A percentile compares a stretch with the other conserved stretches of the same genome.
Evolutionary conservation across 2,113 vertebrate species (phyloP).

Genomic region (Stercorarius parasiticus): DNA sequence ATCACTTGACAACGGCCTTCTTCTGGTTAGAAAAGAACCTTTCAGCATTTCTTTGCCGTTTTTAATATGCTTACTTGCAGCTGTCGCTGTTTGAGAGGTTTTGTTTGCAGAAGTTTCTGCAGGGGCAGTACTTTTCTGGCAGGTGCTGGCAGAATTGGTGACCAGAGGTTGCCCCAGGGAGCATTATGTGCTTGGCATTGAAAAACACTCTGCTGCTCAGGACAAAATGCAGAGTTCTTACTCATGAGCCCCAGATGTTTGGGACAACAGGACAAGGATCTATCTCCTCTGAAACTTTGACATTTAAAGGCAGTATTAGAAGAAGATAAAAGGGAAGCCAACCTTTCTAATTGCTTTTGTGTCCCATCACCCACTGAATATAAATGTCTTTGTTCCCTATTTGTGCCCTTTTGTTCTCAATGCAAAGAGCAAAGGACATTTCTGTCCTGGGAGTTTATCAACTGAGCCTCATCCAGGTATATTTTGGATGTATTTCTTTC

Average conservation of each 20-base stretch:
- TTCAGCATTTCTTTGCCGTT: not conserved
- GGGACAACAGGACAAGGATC: not conserved
- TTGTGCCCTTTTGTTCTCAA: not conserved
- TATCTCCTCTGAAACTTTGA: not conserved
- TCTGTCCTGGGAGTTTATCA: not conserved
- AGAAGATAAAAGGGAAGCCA: not conserved
- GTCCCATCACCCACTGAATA: not conserved
- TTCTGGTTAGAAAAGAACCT: not conserved
- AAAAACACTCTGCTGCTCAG: not conserved
- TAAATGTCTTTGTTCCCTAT: not conserved
- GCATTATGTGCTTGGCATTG: not conserved
- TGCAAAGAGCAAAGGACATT: not conserved
- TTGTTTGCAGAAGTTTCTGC: not conserved
- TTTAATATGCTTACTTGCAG: rapidly evolving
- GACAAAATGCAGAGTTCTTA: not conserved
- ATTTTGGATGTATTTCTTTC: not conserved
- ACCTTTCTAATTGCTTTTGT: not conserved
- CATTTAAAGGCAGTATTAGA: not conserved
- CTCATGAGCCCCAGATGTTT: not conserved
- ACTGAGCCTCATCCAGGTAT: not conserved
- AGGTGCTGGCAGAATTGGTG: not conserved
- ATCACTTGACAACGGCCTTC: not conserved
- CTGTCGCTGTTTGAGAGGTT: not conserved
- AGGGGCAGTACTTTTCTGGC: not conserved
- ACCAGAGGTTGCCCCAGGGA: not conserved